Conservation (phyloP, 2,888 invertebrate species). For the Blomia tropicalis region DNA sequence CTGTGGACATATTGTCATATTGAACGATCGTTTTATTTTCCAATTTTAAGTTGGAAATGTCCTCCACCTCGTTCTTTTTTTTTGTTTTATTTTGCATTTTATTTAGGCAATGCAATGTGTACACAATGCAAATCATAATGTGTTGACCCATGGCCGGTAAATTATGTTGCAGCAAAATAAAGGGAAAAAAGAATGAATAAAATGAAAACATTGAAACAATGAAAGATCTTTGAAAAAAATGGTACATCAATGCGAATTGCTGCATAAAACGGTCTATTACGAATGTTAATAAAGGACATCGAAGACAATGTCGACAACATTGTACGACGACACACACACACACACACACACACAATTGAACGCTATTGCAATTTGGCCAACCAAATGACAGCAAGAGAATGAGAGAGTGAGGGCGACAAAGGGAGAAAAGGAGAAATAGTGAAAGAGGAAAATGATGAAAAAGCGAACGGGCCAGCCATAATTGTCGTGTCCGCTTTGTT, state of each 20-base stretch:
- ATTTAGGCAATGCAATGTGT: not conserved
- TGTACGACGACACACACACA: no score
- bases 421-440: no score
- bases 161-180: no score
- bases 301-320: no score
- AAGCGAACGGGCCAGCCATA: not conserved
- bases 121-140: not conserved
- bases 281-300: not conserved
- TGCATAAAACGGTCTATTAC: conserved; percentile 10
- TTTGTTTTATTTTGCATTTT: no score
- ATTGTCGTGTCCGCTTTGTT: conserved; percentile 10
- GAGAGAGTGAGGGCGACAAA: no score
- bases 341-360: no score
- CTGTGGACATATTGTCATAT: not conserved
- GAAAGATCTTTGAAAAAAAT: no score
- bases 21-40: not conserved
- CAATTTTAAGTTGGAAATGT: not conserved
- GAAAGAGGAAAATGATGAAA: not conserved
- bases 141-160: no score
- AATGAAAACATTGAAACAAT: no score
- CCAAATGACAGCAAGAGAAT: not conserved
- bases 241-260: no score
- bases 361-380: not conserved
- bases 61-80: not conserved
- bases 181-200: no score